phyloP scores from a whole-genome alignment of 2,888 invertebrate genomes.

The Rotaria macrura region DNA sequence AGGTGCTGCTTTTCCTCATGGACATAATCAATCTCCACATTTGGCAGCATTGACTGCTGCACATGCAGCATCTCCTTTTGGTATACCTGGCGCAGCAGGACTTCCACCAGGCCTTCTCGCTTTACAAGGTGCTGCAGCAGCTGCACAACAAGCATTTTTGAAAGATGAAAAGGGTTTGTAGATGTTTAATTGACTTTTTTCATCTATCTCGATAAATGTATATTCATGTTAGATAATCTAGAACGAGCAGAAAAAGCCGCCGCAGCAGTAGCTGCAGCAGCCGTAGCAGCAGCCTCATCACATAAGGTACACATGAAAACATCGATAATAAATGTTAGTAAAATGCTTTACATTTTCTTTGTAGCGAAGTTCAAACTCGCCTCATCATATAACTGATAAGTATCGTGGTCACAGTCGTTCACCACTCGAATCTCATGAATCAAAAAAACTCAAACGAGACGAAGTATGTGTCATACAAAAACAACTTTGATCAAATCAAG shows the following conservation, averaged over 20 bases:
- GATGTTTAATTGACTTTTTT: not conserved
- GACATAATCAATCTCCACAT: slow-evolving; percentile 25
- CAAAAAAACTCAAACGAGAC: slow-evolving; percentile 35
- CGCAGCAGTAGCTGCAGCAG: not conserved
- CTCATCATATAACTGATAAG: slow-evolving; percentile 37
- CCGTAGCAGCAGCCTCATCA: not conserved
- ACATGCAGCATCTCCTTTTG: not conserved
- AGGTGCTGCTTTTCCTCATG: not conserved
- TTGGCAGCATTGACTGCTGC: slow-evolving; percentile 22
- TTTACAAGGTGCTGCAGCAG: not conserved
- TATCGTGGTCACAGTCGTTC: slow-evolving; percentile 35
- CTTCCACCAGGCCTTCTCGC: not conserved
- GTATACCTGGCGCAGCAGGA: not conserved
- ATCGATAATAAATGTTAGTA: too few relatives aligned
- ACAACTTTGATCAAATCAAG: not conserved
- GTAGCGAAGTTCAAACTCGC: slow-evolving; percentile 38
- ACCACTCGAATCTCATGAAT: slow-evolving; percentile 29
- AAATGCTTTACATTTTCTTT: too few relatives aligned
- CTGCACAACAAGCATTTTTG: slow-evolving; percentile 4
- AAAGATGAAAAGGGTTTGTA: slow-evolving; percentile 5
- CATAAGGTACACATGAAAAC: too few relatives aligned
- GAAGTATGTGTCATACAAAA: slow-evolving; percentile 37
- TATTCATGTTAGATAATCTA: not conserved
- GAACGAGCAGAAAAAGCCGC: slow-evolving; percentile 15
- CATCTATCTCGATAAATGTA: too few relatives aligned